Evolutionary conservation across 2,888 invertebrate species (phyloP), one percentile per base, ranked within the genome.

Genomic region (Lottia gigantea): DNA sequence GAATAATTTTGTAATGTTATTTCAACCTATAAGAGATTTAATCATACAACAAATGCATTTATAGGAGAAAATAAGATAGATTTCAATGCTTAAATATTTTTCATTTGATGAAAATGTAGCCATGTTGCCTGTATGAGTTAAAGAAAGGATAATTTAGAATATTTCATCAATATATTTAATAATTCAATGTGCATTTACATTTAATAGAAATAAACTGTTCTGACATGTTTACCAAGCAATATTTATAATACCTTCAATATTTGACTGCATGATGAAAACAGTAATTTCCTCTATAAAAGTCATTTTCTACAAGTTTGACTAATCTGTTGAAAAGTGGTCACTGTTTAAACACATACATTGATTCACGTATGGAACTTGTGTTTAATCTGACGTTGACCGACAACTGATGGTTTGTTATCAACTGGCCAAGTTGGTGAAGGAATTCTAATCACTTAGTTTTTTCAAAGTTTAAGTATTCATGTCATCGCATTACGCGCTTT

Each of bases 391-490:
- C 19, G 55, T 55, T 55, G 55, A 55, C 55, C 55, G 55, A 55
- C 55, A 55, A 40, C 55, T 23, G 55, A 55, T 55, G 55, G 55
- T 23, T 8, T 55, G 55, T 55, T 55, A 55, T 55, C 55, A 40
- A 55, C 55, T 55, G 55, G 19, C 55, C 55, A 55, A 55, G 55
- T 23, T 55, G 55, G 55, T 55, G 55, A 55, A 55, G 55, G 55
- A 55, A 55, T 55, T 55, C 55, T 55, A 55, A 55, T 55, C 55
- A 55, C 55, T 55, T 55, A 55, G 55, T 55, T 55, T 55, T 55
- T 55, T 55, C 55, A 55, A 55, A 55, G 55, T 55, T 55, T 55
- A 55, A 55, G 55, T 23, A 55, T 55, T 55, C 55, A 55, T 55
- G 55, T 55, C 55, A 55, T 55, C 55, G 55, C 55, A 55, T 55